Conservation (phyloP, 2,113 vertebrate genomes). For the Cynopterus brachyotis region DNA sequence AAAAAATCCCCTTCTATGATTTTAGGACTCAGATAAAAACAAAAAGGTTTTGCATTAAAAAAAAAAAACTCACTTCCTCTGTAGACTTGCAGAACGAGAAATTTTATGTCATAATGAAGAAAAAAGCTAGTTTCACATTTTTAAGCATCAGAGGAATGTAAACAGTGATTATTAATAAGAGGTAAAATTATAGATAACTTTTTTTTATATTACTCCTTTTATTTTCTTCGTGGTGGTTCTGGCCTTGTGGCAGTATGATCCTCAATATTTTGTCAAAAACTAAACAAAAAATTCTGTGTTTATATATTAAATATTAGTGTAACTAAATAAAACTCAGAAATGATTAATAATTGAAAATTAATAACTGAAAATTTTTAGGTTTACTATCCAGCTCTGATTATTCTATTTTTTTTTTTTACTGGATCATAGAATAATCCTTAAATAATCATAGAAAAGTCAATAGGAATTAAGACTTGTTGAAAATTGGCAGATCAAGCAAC, state of each 20-base stretch:
- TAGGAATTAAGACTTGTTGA: neutral
- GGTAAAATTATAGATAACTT: neutral
- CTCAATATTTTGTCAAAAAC: conserved; percentile 7
- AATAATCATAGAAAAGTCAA: neutral
- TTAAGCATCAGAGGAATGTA: neutral
- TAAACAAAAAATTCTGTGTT: neutral
- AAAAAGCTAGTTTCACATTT: neutral
- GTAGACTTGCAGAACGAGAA: neutral
- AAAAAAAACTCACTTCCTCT: neutral
- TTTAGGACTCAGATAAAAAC: neutral
- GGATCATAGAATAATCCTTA: neutral
- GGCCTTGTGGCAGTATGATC: neutral
- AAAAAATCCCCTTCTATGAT: neutral
- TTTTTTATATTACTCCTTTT: neutral
- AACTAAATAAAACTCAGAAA: neutral
- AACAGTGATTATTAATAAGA: neutral
- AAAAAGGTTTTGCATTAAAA: conserved; percentile 17
- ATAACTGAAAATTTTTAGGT: neutral
- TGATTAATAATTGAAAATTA: neutral
- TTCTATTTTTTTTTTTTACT: neutral
- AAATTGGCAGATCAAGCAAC: neutral
- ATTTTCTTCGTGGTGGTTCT: neutral
- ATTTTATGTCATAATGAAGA: neutral
- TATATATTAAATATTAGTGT: neutral
- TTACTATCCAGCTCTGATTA: neutral